A percentile compares a stretch with the other conserved stretches of the same genome.
Conservation (phyloP, 2,888 invertebrate genomes). For the Napeogenes inachia region DNA sequence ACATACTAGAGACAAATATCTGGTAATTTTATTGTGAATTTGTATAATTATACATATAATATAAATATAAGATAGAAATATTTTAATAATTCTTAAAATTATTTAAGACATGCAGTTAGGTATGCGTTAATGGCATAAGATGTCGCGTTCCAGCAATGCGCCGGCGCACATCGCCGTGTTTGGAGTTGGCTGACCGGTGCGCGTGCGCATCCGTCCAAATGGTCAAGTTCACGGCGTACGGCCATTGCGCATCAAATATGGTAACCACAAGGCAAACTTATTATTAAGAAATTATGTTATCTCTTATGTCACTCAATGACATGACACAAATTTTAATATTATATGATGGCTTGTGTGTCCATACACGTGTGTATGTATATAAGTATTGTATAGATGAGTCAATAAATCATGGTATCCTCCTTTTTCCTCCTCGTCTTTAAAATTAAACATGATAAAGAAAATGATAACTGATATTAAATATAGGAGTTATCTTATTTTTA, state of each 20-base stretch:
- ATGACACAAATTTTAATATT: background rate
- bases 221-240: slow-evolving; percentile 68
- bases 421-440: too few relatives aligned
- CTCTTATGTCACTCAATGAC: slow-evolving; percentile 1
- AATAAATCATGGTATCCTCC: too few relatives aligned
- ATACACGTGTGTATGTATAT: too few relatives aligned
- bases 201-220: slow-evolving; percentile 56
- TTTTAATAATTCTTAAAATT: too few relatives aligned
- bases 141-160: slow-evolving; percentile 16
- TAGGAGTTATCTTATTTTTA: background rate
- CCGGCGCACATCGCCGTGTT: slow-evolving; percentile 25
- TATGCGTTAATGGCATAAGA: background rate
- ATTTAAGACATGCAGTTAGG: background rate
- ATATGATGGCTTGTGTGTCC: too few relatives aligned
- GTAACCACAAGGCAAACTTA: slow-evolving; percentile 26
- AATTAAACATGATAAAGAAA: too few relatives aligned
- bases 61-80: too few relatives aligned
- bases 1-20: too few relatives aligned
- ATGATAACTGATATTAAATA: background rate
- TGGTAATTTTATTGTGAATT: too few relatives aligned
- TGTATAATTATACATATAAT: too few relatives aligned
- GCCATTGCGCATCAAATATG: slow-evolving; percentile 33
- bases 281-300: background rate
- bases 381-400: too few relatives aligned
- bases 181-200: slow-evolving; percentile 45